Evolutionary conservation across 2,888 invertebrate species (phyloP).

Genomic region (Cyrtodaria siliqua): DNA sequence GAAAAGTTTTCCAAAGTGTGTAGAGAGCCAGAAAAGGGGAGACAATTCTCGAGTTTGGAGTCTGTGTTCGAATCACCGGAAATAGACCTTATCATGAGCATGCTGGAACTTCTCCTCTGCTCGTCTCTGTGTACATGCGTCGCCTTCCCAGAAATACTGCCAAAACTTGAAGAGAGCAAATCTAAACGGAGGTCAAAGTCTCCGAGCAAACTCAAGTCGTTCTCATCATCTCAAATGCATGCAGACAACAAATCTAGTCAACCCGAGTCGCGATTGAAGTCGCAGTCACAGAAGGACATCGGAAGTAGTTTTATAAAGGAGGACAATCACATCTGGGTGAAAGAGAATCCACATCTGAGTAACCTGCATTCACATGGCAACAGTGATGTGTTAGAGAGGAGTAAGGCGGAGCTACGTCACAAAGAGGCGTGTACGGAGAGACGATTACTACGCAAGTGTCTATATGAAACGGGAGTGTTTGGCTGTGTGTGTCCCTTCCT

Average conservation of each 20-base stretch:
- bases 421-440: constrained; percentile 71
- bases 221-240: constrained; percentile 31
- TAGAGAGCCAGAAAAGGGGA: constrained; percentile 11
- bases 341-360: constrained; percentile 65
- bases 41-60: not conserved
- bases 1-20: constrained; percentile 34
- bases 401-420: constrained; percentile 63
- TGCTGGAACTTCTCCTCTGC: constrained; percentile 62
- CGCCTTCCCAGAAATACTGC: constrained; percentile 57
- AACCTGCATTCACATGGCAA: constrained; percentile 9
- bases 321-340: constrained; percentile 56
- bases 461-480: constrained; percentile 69
- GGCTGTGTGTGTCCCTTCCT: constrained; percentile 61
- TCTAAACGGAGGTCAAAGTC: constrained; percentile 43
- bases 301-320: constrained; percentile 27
- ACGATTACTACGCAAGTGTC: constrained; percentile 67
- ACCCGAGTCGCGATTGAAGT: constrained; percentile 40
- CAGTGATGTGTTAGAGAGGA: constrained; percentile 35
- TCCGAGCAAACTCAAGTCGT: constrained; percentile 48
- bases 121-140: constrained; percentile 68
- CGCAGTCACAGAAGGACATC: constrained; percentile 50
- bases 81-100: constrained; percentile 52
- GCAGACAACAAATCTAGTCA: constrained; percentile 12
- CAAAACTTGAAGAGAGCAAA: constrained; percentile 44
- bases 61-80: constrained; percentile 61